Percentiles rank a stretch among this genome's conserved stretches.
phyloP scores from a whole-genome alignment of 2,797 vertebrate genomes.

The Champsocephalus gunnari region DNA sequence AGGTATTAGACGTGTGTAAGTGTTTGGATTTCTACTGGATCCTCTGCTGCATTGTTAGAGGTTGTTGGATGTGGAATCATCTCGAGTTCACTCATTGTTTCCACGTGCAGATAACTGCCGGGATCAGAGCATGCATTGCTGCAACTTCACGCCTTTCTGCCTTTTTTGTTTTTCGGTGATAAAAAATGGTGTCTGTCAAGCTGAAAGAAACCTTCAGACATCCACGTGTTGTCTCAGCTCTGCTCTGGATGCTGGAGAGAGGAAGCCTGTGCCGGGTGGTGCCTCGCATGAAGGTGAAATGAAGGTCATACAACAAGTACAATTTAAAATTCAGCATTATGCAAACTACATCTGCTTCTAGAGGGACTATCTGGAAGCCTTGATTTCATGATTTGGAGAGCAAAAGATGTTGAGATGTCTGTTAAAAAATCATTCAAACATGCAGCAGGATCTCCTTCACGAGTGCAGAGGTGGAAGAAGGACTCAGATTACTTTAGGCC shows the following conservation, averaged over 20 bases:
- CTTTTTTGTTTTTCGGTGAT: not conserved
- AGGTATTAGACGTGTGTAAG: conserved; percentile 28
- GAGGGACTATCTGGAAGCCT: not conserved
- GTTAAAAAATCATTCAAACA: not conserved
- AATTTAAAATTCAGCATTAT: conserved; percentile 42
- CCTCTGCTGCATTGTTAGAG: not conserved
- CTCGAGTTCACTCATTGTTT: conserved; percentile 1
- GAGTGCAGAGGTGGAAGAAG: too few relatives aligned
- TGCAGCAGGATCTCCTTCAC: not conserved
- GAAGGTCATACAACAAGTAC: conserved; percentile 52
- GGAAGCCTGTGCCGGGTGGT: not conserved
- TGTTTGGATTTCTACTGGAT: conserved; percentile 2
- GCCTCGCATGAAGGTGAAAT: not conserved
- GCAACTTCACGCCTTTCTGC: not conserved
- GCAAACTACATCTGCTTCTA: conserved; percentile 25
- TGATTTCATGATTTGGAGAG: not conserved
- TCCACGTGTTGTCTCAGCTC: not conserved
- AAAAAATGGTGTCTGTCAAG: not conserved
- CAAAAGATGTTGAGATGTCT: not conserved
- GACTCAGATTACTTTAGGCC: too few relatives aligned
- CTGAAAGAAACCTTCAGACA: conserved; percentile 2
- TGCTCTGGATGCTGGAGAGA: conserved; percentile 5
- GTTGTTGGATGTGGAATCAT: conserved; percentile 25
- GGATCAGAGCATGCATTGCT: conserved; percentile 6
- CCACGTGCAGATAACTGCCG: not conserved